Conservation (phyloP, 2,797 vertebrate genomes). For the Coendou prehensilis region DNA sequence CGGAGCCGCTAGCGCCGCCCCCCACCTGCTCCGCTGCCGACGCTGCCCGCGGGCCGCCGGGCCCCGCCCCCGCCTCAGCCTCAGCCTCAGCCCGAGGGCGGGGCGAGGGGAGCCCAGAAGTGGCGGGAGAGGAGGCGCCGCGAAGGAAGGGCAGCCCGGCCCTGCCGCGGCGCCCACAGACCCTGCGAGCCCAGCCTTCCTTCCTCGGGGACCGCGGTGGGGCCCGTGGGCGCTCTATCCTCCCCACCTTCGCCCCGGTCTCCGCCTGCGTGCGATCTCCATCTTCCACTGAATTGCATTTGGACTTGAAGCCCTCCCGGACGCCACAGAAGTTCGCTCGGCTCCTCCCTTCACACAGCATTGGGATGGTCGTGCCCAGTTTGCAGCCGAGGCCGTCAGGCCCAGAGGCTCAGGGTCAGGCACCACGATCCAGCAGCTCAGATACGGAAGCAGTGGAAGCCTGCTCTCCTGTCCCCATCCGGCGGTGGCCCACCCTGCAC, state of each 20-base stretch:
- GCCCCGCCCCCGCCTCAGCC: constrained; percentile 86
- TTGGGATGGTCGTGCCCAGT: background rate
- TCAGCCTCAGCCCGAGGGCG: constrained; percentile 77
- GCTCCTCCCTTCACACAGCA: background rate
- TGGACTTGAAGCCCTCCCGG: background rate
- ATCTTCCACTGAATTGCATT: background rate
- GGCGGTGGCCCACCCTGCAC: background rate
- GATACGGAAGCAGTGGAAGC: background rate
- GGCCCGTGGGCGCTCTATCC: background rate
- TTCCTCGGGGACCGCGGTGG: background rate
- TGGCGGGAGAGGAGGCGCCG: background rate
- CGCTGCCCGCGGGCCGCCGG: background rate
- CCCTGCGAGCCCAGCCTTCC: background rate
- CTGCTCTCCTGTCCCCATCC: background rate
- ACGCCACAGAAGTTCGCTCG: background rate
- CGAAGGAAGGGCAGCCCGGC: background rate
- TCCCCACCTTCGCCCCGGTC: background rate
- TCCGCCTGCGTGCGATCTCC: background rate
- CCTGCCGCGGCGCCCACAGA: background rate
- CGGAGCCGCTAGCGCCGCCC: background rate
- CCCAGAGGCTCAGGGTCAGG: background rate
- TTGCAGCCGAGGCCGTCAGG: background rate
- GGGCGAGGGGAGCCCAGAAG: constrained; percentile 73
- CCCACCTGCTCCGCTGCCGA: constrained; percentile 78
- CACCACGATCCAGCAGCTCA: background rate